Evolutionary conservation across 35 echinoderm and acorn worm species (phyloP).

Genomic region (Lytechinus pictus): DNA sequence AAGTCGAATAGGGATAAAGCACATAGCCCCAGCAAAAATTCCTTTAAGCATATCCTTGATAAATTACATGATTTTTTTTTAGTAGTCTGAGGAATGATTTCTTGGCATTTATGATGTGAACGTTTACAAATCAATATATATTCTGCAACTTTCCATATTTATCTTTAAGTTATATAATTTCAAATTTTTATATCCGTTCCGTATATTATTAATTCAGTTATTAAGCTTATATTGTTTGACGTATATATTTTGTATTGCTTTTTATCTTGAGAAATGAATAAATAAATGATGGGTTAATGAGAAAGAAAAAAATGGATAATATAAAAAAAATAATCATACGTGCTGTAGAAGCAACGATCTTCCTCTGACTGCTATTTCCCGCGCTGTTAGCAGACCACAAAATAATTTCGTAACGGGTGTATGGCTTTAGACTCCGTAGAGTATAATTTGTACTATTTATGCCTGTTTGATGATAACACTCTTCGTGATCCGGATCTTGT

Average conservation of each 20-base stretch:
- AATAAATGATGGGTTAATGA: neutral
- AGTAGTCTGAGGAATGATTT: too few species aligned
- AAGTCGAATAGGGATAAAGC: too few species aligned
- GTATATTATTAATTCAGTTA: too few species aligned
- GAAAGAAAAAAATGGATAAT: neutral
- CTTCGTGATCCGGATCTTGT: neutral
- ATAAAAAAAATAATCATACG: neutral
- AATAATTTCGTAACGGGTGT: neutral
- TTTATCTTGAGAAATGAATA: neutral
- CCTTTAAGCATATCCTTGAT: too few species aligned
- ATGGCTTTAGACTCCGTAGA: neutral
- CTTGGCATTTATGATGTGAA: too few species aligned
- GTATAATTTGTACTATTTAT: neutral
- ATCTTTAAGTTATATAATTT: too few species aligned
- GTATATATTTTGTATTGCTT: neutral
- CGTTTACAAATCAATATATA: too few species aligned
- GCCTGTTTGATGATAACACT: neutral
- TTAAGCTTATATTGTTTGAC: too few species aligned
- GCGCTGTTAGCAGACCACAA: neutral
- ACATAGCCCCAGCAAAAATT: too few species aligned
- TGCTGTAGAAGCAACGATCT: neutral
- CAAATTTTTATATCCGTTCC: too few species aligned
- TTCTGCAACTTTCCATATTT: too few species aligned
- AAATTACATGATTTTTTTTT: too few species aligned
- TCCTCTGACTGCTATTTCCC: neutral